These are phyloP conservation scores for Engraulis encrasicolus DNA, from an alignment of 2,113 vertebrate genomes.

Conservation along the genomic window DNA sequence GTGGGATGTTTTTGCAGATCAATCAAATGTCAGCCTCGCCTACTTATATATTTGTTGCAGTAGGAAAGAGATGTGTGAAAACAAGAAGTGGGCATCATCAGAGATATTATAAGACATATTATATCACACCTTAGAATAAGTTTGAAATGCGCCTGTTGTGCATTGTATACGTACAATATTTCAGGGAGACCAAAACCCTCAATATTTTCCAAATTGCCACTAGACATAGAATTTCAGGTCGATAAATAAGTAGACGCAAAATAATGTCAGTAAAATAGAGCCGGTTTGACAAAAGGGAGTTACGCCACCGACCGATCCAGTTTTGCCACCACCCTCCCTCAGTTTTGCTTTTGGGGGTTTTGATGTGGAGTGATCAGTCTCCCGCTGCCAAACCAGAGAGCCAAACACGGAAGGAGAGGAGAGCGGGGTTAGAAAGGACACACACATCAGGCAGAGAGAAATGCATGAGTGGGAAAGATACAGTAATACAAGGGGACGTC, in stretches of 20 bases:
- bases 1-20: neutral
- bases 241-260: conserved; percentile 2
- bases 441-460: neutral
- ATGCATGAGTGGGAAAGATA: neutral
- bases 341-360: neutral
- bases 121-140: too few relatives aligned
- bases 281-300: neutral
- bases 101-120: too few relatives aligned
- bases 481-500: neutral
- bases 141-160: neutral
- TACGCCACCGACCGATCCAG: too few relatives aligned
- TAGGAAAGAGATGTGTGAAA: neutral
- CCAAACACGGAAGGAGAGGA: neutral
- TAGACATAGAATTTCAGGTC: neutral
- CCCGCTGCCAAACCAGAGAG: neutral
- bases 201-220: neutral
- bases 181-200: neutral
- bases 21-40: neutral
- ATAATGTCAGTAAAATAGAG: conserved; percentile 14
- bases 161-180: too few relatives aligned
- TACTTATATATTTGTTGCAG: neutral
- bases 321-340: neutral
- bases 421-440: neutral
- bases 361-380: conserved; percentile 11
- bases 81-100: neutral